Percentiles rank a stretch among this genome's conserved stretches.
Conservation (phyloP, 1,140 invertebrate genomes). For the Drosophila sp. region DNA sequence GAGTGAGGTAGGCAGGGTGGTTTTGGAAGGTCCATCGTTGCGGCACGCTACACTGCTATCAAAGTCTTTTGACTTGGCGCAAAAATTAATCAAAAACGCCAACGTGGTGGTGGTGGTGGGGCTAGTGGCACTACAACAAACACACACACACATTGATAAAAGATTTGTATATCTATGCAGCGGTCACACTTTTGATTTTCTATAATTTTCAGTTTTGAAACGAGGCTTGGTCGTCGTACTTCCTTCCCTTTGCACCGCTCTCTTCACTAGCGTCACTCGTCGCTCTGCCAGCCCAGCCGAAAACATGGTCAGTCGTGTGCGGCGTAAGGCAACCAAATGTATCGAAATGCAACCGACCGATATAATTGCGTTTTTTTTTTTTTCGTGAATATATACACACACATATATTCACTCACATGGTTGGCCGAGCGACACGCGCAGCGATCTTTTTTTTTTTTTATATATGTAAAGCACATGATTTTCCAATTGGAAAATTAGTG, state of each 20-base stretch:
- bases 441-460: conserved; percentile 55
- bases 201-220: conserved; percentile 75
- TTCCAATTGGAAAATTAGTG: conserved; percentile 81
- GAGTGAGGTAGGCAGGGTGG: neutral
- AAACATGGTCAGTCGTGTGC: conserved; percentile 83
- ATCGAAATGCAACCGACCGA: conserved; percentile 82
- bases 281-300: conserved; percentile 68
- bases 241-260: neutral
- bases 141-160: neutral
- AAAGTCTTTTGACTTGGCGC: conserved; percentile 76
- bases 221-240: conserved; percentile 50
- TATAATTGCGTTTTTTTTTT: conserved; percentile 69
- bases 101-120: conserved; percentile 9
- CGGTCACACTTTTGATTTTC: conserved; percentile 81
- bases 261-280: neutral
- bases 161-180: conserved; percentile 53
- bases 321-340: conserved; percentile 82
- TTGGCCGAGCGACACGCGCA: conserved; percentile 79
- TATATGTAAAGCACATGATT: conserved; percentile 81
- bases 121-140: neutral
- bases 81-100: conserved; percentile 70
- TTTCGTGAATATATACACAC: conserved; percentile 64
- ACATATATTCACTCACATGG: conserved; percentile 56
- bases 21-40: conserved; percentile 46
- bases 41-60: conserved; percentile 77